Evolutionary conservation across 2,113 vertebrate genomes (phyloP), one percentile per base, ranked within the genome.

Genomic region (Reinhardtius hippoglossoides): DNA sequence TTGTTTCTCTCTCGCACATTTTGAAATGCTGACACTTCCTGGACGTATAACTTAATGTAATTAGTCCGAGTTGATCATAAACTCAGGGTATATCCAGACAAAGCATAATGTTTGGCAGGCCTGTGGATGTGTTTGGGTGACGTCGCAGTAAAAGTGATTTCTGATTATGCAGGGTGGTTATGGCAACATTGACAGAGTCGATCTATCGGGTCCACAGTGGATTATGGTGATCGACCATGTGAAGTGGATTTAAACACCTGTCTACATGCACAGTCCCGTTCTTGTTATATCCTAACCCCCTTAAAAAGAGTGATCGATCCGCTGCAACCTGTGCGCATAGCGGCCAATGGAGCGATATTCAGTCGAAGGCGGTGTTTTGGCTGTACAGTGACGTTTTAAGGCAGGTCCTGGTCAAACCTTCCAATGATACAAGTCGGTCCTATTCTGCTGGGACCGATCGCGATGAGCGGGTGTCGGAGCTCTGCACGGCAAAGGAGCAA

Each of bases 381-480:
- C 87, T 87, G 27, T 37, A 78, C 78, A 18, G 90, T 92, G 91
- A 93, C 94, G 94, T 94, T 90, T 93, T 87, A 92, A 92, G 92
- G 93, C 87, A 91, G 90, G 94, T 94, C 92, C 77, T 92, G 92
- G 88, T 89, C 85, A 85, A 87, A 87, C 80, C 93, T 89, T 87
- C 94, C 94, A 94, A 94, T 95, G 92, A 92, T 91, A 91, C 85
- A 87, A 89, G 85, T 84, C 91, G 86, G 87, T 89, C 84, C 90
- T 92, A 91, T 91, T 93, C 92, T 91, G 90, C 88, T 81, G 91
- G 90, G 93, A 92, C 88, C 72, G 89, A 88, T 89, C 90, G 91
- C 89, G 73, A 94, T 94, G 93, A 91, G 74, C 90, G 92, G 91
- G 91, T 84, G 86, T 87, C 90, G 92, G 91, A 91, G 93, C 90